A percentile compares a stretch with the other conserved stretches of the same genome.
Evolutionary conservation across 2,113 vertebrate species (phyloP).

Genomic region (Donacobius atricapilla): DNA sequence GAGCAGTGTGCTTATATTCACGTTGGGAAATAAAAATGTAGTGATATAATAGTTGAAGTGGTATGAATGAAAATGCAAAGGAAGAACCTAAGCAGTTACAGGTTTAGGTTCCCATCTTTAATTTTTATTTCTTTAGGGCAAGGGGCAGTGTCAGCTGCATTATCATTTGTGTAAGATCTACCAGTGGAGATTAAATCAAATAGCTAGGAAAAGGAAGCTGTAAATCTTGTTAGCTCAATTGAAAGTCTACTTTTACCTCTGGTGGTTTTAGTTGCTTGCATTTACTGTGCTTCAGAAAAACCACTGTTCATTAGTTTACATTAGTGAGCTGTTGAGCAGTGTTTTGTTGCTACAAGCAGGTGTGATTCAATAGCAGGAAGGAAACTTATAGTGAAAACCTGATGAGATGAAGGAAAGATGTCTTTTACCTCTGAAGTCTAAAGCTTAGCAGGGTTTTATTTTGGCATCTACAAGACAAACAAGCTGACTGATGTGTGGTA

Average conservation of each 20-base stretch:
- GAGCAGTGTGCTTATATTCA: fast-evolving
- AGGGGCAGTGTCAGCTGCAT: neutral
- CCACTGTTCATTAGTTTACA: neutral
- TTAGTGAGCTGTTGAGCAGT: neutral
- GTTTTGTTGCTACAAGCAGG: neutral
- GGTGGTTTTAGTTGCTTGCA: neutral
- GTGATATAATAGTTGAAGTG: neutral
- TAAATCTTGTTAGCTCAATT: neutral
- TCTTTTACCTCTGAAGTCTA: neutral
- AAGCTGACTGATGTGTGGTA: neutral
- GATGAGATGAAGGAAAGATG: fast-evolving
- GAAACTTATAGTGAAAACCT: neutral
- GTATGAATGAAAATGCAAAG: neutral
- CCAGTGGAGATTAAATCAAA: neutral
- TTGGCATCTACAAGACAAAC: neutral
- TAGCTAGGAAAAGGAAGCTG: neutral
- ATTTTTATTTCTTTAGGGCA: neutral
- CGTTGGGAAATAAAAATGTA: neutral
- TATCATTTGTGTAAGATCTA: neutral
- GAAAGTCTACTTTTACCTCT: neutral
- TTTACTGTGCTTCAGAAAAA: neutral
- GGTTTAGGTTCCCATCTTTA: neutral
- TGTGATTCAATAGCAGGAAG: neutral
- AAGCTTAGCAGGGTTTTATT: neutral
- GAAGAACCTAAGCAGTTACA: neutral